Percentiles rank a stretch among this genome's conserved stretches.
phyloP scores from a whole-genome alignment of 2,888 invertebrate genomes.

The Limnephilus lunatus region DNA sequence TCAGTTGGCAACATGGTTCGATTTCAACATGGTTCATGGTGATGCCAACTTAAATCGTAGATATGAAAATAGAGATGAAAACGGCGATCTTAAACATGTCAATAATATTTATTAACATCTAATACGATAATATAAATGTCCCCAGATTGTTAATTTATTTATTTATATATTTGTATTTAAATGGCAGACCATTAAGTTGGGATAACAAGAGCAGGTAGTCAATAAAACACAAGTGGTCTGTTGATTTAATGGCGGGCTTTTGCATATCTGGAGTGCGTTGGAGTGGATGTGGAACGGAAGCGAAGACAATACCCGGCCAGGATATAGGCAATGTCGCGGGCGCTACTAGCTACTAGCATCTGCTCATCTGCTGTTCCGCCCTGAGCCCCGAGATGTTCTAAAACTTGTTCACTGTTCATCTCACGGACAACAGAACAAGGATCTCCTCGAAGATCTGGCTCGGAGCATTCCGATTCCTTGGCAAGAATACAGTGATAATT shows the following conservation, averaged over 20 bases:
- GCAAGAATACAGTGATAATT: background rate
- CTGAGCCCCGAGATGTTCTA: background rate
- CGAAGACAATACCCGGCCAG: constrained; percentile 62
- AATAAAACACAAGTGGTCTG: constrained; percentile 35
- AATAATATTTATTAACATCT: background rate
- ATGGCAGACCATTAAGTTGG: background rate
- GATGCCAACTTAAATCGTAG: too few species aligned
- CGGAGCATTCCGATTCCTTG: background rate
- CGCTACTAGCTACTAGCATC: background rate
- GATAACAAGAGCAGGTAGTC: background rate
- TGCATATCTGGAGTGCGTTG: constrained; percentile 17
- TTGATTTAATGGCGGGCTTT: constrained; percentile 13
- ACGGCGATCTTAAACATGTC: background rate
- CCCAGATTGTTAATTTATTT: background rate
- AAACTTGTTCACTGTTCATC: background rate
- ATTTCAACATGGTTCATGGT: too few species aligned
- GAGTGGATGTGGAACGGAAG: constrained; percentile 56
- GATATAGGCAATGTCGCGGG: constrained; percentile 52
- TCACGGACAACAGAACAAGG: background rate
- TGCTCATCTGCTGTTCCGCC: constrained; percentile 35
- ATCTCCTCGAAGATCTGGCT: background rate
- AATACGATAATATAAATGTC: background rate
- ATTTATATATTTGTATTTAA: background rate
- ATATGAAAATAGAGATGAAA: too few species aligned
- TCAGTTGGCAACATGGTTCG: too few species aligned